Conservation (phyloP, 2,113 vertebrate genomes). For the Lophochroa leadbeateri region DNA sequence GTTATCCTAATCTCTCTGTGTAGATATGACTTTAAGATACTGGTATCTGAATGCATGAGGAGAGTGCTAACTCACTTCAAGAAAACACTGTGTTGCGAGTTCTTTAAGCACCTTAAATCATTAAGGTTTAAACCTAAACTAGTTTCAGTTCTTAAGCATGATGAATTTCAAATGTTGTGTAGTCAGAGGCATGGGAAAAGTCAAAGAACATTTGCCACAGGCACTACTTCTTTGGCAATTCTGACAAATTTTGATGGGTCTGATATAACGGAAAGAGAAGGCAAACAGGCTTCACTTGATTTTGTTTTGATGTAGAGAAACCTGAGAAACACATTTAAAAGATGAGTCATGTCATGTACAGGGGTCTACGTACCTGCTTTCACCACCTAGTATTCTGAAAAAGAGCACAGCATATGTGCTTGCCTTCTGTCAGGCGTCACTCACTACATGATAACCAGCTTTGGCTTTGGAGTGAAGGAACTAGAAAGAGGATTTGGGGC, state of each 20-base stretch:
- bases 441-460: neutral
- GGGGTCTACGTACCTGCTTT: neutral
- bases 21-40: neutral
- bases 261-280: neutral
- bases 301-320: neutral
- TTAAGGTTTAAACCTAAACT: neutral
- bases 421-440: neutral
- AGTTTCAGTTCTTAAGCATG: neutral
- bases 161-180: neutral
- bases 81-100: rapidly evolving
- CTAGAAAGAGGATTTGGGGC: neutral
- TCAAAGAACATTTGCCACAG: neutral
- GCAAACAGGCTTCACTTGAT: neutral
- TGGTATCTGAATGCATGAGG: neutral
- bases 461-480: neutral
- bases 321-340: neutral
- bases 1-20: neutral
- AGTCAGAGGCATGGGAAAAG: neutral
- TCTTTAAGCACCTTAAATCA: neutral
- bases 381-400: neutral
- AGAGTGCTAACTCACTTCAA: neutral
- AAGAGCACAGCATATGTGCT: neutral
- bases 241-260: neutral
- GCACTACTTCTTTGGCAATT: neutral
- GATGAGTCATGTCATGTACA: neutral